Evolutionary conservation across 1,140 invertebrate genomes (phyloP), one percentile per base, ranked within the genome.

Genomic region (Dendrolimus punctatus): DNA sequence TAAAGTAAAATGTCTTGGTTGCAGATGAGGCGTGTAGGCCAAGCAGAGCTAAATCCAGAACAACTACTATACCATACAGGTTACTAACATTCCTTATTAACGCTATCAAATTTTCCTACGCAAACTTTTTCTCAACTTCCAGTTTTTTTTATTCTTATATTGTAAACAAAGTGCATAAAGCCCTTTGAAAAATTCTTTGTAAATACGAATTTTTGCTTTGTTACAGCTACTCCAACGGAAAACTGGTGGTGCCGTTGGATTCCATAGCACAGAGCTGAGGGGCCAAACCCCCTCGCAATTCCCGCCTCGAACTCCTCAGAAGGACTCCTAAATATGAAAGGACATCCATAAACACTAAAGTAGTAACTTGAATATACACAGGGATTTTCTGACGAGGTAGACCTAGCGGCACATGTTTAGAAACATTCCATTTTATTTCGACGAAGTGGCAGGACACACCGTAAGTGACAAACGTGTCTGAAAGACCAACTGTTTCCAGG

Each of bases 201-300:
- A 60, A 60, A 63, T 60, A 54, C 43, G 42, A 57, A 49, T 49
- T 37, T 64, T 68, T 72, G 52, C 38, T 60, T 86, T 79, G 76
- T 87, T 87, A 45, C 75, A 88, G 87, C 79, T 80, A 81, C 87
- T 82, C 85, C 71, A 79, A 86, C 80, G 74, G 85, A 87, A 83
- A 88, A 86, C 71, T 88, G 83, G 87, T 88, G 84, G 86, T 87
- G 85, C 84, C 82, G 80, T 46, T 88, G 86, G 86, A 87, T 87
- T 76, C 86, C 87, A 72, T 88, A 85, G 74, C 87, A 72, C 76
- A 80, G 65, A 85, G 80, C 75, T 80, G 82, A 87, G 80, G 78
- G 78, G 80, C 50, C 39, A 46, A 53, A 49, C 49, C 72, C 74
- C 73, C 79, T 68, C 63, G 60, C 57, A 60, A 71, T 77, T 58